Conservation (phyloP, 2,113 vertebrate genomes). For the Ceyx margarethae region DNA sequence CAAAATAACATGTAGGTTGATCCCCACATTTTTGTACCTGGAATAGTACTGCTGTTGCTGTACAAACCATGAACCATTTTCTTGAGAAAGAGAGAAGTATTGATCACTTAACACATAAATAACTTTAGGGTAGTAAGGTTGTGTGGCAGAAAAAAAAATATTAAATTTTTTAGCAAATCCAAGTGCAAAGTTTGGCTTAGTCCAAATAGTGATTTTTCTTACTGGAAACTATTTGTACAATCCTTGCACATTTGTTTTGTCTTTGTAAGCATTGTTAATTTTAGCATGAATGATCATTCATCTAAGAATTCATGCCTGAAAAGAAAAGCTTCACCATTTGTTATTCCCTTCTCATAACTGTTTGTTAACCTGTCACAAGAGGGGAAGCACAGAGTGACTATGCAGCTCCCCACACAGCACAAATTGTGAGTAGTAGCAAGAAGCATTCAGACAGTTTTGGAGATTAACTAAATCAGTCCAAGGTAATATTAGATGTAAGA, state of each 20-base stretch:
- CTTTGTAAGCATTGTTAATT: not conserved
- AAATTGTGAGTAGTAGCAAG: not conserved
- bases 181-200: not conserved
- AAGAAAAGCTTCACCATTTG: not conserved
- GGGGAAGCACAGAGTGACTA: not conserved
- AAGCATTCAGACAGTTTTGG: not conserved
- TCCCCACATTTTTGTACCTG: not conserved
- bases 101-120: not conserved
- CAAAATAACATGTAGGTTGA: not conserved
- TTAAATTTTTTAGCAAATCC: not conserved
- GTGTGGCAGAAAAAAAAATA: not conserved
- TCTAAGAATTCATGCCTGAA: slow-evolving; percentile 26
- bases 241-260: not conserved
- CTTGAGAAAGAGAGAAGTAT: not conserved
- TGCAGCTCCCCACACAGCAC: not conserved
- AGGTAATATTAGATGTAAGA: not conserved
- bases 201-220: not conserved
- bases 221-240: not conserved
- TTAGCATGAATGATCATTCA: not conserved
- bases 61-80: not conserved
- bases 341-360: not conserved
- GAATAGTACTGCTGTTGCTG: not conserved
- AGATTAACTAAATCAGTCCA: not conserved
- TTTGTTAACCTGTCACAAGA: not conserved
- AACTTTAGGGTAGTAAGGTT: not conserved